phyloP scores from a whole-genome alignment of 2,888 invertebrate genomes.

The Caenorhabditis sp. region DNA sequence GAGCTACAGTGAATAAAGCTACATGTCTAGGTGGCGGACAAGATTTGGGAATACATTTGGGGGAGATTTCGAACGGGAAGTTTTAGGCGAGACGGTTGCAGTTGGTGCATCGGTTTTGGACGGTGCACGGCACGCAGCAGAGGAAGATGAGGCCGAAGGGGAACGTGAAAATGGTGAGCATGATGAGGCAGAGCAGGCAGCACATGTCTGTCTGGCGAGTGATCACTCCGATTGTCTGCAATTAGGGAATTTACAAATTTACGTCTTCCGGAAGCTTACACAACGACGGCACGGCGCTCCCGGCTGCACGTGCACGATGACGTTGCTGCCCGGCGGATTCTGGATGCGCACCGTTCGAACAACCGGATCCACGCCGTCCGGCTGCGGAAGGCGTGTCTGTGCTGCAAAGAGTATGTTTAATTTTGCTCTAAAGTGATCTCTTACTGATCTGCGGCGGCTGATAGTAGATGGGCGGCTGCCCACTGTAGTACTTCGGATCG shows the following conservation, averaged over 20 bases:
- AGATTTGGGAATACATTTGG: not conserved
- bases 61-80: too few species aligned
- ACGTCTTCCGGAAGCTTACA: too few species aligned
- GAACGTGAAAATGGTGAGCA: slow-evolving; percentile 76
- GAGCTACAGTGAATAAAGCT: not conserved
- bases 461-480: slow-evolving; percentile 51
- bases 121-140: slow-evolving; percentile 75
- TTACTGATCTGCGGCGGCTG: slow-evolving; percentile 57
- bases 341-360: slow-evolving; percentile 29
- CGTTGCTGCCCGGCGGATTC: slow-evolving; percentile 36
- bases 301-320: slow-evolving; percentile 53
- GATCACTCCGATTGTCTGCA: slow-evolving; percentile 64
- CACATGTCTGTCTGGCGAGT: slow-evolving; percentile 74
- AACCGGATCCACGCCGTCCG: slow-evolving; percentile 29
- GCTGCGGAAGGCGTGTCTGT: slow-evolving; percentile 52
- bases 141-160: slow-evolving; percentile 76
- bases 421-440: not conserved
- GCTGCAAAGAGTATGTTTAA: slow-evolving; percentile 15
- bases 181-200: slow-evolving; percentile 74
- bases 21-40: not conserved
- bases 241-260: slow-evolving; percentile 3
- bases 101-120: slow-evolving; percentile 61
- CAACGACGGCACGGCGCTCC: slow-evolving; percentile 58
- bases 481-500: slow-evolving; percentile 43
- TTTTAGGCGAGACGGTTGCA: slow-evolving; percentile 60